A percentile compares a stretch with the other conserved stretches of the same genome.
phyloP scores from a whole-genome alignment of 2,797 vertebrate species.

The Syngnathus rostellatus region DNA sequence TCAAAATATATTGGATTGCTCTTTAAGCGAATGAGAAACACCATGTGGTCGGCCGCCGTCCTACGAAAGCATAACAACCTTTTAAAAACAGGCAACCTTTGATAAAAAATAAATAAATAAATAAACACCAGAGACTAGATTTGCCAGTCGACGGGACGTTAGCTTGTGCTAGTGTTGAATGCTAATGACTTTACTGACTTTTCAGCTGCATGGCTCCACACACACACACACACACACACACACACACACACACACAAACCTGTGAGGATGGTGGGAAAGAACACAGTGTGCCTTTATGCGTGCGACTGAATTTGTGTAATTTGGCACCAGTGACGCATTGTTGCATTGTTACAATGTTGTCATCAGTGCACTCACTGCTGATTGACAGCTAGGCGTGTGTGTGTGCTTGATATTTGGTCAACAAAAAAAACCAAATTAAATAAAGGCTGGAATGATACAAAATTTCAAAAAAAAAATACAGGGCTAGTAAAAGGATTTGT shows the following conservation, averaged over 20 bases:
- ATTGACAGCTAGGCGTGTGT: slow-evolving; percentile 32
- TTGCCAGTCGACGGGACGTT: background rate
- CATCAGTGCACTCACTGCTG: slow-evolving; percentile 35
- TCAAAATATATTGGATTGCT: slow-evolving; percentile 50
- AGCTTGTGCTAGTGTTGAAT: background rate
- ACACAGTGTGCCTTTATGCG: background rate
- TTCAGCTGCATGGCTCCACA: background rate
- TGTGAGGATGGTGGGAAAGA: background rate
- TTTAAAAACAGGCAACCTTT: background rate
- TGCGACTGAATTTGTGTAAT: slow-evolving; percentile 11
- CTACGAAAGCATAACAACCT: background rate
- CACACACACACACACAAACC: too few species aligned
- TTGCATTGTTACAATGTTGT: slow-evolving; percentile 26
- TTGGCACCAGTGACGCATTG: slow-evolving; percentile 26
- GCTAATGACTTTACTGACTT: background rate
- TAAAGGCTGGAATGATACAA: background rate
- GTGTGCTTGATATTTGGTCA: slow-evolving; percentile 1
- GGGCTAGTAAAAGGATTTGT: slow-evolving; percentile 1
- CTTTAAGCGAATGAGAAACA: slow-evolving; percentile 52
- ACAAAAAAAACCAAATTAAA: slow-evolving; percentile 6
- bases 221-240: too few species aligned
- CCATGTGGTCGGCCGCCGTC: slow-evolving; percentile 28
- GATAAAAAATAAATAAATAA: background rate
- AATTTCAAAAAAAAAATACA: background rate
- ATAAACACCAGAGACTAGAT: background rate